A percentile compares a stretch with the other conserved stretches of the same genome.
Evolutionary conservation across 2,888 invertebrate genomes (phyloP).

Genomic region (Melinopterus prodromus): DNA sequence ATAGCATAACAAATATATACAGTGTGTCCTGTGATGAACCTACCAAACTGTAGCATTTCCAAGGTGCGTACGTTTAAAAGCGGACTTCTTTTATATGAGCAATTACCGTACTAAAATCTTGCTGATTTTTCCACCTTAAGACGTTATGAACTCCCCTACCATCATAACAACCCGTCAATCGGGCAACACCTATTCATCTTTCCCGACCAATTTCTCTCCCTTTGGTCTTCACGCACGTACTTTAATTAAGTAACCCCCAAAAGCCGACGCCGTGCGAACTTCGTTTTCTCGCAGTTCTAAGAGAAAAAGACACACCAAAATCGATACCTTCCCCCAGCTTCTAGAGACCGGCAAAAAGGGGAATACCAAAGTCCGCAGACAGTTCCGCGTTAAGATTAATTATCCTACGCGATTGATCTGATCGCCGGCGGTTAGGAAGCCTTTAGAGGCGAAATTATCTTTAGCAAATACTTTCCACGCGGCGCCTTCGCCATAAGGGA

Average conservation of each 20-base stretch:
- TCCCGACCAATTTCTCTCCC: neutral
- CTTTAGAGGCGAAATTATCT: neutral
- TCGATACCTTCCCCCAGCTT: neutral
- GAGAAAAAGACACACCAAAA: conserved; percentile 4
- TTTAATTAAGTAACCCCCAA: conserved; percentile 4
- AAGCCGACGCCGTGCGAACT: neutral
- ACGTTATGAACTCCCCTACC: neutral
- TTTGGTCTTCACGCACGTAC: neutral
- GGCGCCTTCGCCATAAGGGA: neutral
- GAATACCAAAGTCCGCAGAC: neutral
- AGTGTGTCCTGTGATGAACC: too few species aligned
- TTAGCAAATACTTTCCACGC: neutral
- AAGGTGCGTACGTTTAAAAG: too few species aligned
- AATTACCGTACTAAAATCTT: neutral
- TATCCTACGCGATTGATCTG: neutral
- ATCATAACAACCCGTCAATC: neutral
- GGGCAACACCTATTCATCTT: neutral
- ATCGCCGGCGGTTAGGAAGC: neutral
- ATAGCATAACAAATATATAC: too few species aligned
- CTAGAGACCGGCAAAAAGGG: neutral
- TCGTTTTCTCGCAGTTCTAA: neutral
- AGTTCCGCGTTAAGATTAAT: neutral
- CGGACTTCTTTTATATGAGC: neutral
- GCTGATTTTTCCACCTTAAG: neutral
- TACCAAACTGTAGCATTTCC: too few species aligned